Conservation (phyloP, 1,140 invertebrate species). For the Chrysoperla carnea region DNA sequence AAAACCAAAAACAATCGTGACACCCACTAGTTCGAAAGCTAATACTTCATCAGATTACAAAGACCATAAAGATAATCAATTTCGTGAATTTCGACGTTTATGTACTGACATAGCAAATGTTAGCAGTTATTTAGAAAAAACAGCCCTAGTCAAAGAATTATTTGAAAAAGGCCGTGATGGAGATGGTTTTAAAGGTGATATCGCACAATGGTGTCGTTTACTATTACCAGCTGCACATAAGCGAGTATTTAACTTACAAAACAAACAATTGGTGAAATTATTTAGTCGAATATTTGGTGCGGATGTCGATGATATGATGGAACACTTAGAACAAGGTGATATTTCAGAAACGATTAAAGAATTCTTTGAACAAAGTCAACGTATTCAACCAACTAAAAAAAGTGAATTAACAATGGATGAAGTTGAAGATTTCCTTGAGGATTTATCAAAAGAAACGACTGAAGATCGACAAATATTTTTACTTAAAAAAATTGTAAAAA, state of each 20-base stretch:
- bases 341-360: constrained; percentile 70
- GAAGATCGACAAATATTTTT: constrained; percentile 74
- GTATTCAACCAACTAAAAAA: constrained; percentile 37
- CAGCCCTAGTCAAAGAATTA: constrained; percentile 48
- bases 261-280: constrained; percentile 77
- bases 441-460: constrained; percentile 56
- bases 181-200: constrained; percentile 55
- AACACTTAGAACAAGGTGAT: constrained; percentile 75
- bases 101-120: constrained; percentile 60
- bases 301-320: constrained; percentile 64
- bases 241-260: constrained; percentile 80
- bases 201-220: constrained; percentile 66
- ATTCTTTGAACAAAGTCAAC: constrained; percentile 55
- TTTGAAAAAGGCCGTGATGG: constrained; percentile 46
- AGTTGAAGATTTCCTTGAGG: constrained; percentile 55
- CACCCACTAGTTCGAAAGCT: neutral
- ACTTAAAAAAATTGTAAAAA: constrained; percentile 53
- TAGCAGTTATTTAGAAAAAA: constrained; percentile 69
- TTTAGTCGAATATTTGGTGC: constrained; percentile 64
- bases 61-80: constrained; percentile 43
- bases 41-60: neutral
- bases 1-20: constrained; percentile 1
- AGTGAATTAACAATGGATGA: constrained; percentile 61
- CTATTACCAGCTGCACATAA: constrained; percentile 69
- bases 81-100: constrained; percentile 59